Evolutionary conservation across 2,888 invertebrate species (phyloP).

Genomic region (Theodoxus fluviatilis): DNA sequence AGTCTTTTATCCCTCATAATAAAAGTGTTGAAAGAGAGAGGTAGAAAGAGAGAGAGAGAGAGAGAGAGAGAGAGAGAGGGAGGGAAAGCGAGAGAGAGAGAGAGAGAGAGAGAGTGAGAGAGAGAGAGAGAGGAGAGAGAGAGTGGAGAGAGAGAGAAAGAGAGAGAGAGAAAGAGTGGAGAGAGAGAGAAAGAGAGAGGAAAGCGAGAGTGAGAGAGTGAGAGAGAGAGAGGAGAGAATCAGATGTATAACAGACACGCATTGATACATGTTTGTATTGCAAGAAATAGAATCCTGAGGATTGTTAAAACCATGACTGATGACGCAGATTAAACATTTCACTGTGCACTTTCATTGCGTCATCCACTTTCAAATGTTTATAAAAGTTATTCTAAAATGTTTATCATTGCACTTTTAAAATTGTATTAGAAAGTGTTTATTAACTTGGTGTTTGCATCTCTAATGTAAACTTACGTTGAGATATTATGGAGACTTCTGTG

Average conservation of each 20-base stretch:
- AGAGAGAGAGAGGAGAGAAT: constrained; percentile 43
- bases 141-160: constrained; percentile 21
- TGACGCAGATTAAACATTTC: too few species aligned
- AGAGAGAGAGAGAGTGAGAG: constrained; percentile 40
- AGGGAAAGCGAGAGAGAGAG: constrained; percentile 48
- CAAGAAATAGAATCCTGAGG: too few species aligned
- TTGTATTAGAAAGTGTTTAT: too few species aligned
- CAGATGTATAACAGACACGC: constrained; percentile 40
- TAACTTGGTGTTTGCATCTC: too few species aligned
- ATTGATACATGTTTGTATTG: too few species aligned
- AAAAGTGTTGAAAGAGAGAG: neutral
- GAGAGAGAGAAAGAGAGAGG: constrained; percentile 42
- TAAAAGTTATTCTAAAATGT: too few species aligned
- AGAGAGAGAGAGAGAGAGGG: neutral
- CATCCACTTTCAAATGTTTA: too few species aligned
- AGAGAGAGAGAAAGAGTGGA: neutral
- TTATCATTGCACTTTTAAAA: too few species aligned
- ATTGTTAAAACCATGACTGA: too few species aligned
- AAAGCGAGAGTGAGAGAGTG: constrained; percentile 43
- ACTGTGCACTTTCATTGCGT: too few species aligned
- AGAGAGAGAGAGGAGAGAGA: constrained; percentile 46
- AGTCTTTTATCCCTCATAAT: neutral
- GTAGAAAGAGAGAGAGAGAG: constrained; percentile 11
- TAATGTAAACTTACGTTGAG: too few species aligned
- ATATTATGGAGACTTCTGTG: too few species aligned